Evolutionary conservation across 2,797 vertebrate species (phyloP).

Genomic region (Crocidura indochinensis): DNA sequence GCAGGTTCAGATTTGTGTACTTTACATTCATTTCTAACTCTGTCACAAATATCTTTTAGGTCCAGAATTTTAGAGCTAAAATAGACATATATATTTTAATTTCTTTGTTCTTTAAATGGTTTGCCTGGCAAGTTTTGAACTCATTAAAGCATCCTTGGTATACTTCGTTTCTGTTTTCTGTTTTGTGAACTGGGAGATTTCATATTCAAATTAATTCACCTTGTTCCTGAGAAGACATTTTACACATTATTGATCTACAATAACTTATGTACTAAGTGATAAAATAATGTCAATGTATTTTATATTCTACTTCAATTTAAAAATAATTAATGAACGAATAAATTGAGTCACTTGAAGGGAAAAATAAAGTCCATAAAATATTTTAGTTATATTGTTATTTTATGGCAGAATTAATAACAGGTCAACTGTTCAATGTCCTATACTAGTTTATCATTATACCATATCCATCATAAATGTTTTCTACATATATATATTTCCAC

Average conservation of each 20-base stretch:
- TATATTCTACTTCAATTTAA: not conserved
- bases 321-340: conserved; percentile 10
- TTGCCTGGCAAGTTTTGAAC: not conserved
- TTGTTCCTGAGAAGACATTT: not conserved
- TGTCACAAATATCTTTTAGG: conserved; percentile 10
- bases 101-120: conserved; percentile 24
- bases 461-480: not conserved
- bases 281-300: conserved; percentile 9
- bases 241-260: not conserved
- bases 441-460: not conserved
- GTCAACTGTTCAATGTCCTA: conserved; percentile 4
- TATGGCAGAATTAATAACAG: conserved; percentile 35
- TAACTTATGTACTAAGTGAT: conserved; percentile 40
- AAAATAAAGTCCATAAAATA: conserved; percentile 35
- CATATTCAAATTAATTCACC: not conserved
- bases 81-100: conserved; percentile 38
- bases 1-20: not conserved
- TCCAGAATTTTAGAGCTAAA: conserved; percentile 47
- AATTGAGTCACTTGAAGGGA: not conserved
- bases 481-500: not conserved
- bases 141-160: not conserved
- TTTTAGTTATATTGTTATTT: conserved; percentile 32
- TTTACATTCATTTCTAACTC: conserved; percentile 41
- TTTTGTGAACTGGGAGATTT: conserved; percentile 32
- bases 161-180: not conserved